Evolutionary conservation across 30 jellyfish, hydroid and myxozoan species (phyloP).

Genomic region (Chironex yamaguchii): DNA sequence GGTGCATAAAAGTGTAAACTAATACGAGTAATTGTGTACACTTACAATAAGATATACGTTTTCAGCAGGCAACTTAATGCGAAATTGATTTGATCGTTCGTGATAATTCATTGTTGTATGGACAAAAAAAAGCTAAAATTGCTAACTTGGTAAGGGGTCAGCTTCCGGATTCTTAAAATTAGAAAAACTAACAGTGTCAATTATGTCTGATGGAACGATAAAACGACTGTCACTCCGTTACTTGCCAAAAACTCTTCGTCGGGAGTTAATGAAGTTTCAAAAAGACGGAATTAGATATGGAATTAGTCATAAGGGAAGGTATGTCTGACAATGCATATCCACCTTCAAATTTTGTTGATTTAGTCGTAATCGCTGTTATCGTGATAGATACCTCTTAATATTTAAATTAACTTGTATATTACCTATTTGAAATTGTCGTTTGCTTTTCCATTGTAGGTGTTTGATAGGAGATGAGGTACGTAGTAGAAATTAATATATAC

Average conservation of each 20-base stretch:
- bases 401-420: not conserved
- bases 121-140: no score
- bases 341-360: not conserved
- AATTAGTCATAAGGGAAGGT: slow-evolving; percentile 83
- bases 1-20: no score
- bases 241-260: slow-evolving; percentile 66
- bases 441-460: slow-evolving; percentile 68
- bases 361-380: not conserved
- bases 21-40: no score
- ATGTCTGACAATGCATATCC: not conserved
- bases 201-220: not conserved
- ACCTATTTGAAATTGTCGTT: not conserved
- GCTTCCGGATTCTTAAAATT: no score
- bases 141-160: no score
- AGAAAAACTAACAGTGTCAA: no score
- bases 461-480: slow-evolving; percentile 85
- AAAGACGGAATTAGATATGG: slow-evolving; percentile 87
- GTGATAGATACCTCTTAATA: no score
- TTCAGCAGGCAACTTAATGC: no score
- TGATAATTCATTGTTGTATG: no score
- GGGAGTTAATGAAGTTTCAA: slow-evolving; percentile 78
- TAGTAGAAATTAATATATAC: not conserved
- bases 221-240: slow-evolving; percentile 54
- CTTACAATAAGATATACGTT: no score
- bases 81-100: no score